Conservation (phyloP, 2,113 vertebrate genomes). For the Archocentrus centrarchus region DNA sequence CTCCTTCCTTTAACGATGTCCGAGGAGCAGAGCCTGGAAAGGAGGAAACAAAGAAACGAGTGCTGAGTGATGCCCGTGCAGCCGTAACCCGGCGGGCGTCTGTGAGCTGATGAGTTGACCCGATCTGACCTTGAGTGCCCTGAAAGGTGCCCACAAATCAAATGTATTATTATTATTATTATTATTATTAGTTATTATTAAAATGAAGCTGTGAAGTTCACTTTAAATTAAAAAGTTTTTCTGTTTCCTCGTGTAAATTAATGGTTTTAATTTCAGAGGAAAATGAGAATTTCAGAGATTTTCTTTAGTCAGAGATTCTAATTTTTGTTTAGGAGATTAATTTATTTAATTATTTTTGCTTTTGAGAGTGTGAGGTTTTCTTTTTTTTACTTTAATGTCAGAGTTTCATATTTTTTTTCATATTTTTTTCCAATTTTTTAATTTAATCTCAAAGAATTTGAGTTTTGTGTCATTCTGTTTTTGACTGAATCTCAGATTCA, state of each 20-base stretch:
- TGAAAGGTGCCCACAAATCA: no score
- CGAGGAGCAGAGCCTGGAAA: neutral
- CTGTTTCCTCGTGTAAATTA: no score
- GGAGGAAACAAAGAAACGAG: no score
- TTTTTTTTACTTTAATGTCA: no score
- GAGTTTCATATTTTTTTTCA: no score
- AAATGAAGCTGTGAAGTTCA: neutral
- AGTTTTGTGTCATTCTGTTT: neutral
- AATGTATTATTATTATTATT: no score
- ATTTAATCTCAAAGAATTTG: accelerated
- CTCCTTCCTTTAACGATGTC: neutral
- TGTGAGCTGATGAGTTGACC: accelerated
- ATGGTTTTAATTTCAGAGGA: neutral
- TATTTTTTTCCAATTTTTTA: neutral
- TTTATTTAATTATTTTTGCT: no score
- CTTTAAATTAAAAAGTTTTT: neutral
- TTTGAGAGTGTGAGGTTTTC: no score
- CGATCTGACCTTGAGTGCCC: no score
- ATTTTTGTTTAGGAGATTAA: neutral
- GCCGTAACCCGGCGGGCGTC: neutral
- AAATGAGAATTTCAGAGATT: neutral
- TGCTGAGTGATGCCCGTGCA: neutral
- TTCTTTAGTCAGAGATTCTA: neutral
- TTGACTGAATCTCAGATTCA: neutral
- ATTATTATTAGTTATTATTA: no score